Base-by-base conservation (phyloP, 1,140 invertebrate genomes). In the Oedothorax gibbosus region DNA sequence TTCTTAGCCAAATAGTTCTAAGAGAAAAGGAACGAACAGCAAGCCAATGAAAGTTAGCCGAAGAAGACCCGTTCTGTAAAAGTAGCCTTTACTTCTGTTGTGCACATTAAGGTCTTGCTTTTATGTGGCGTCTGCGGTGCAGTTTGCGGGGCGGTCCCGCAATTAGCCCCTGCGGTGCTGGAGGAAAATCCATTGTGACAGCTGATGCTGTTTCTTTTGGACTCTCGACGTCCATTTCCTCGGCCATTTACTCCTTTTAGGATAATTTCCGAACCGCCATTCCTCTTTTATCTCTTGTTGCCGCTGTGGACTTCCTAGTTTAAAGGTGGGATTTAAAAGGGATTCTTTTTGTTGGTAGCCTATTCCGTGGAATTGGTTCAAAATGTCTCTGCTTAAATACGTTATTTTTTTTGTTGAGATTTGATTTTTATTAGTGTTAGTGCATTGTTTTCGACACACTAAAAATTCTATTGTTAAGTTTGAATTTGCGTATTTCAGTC, bases 111-210 rank as follows among this genome's bases (percentile, higher is more conserved):
- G 71, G 66, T 56, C 71, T 62, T 68, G 66, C 78, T 81, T 81
- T 81, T 81, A 81, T 81, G 78, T 82, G 80, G 68, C 80, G 69
- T 82, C 69, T 73, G 80, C 73, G 80, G 80, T 82, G 66, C 78
- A 81, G 78, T 81, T 81, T 81, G 78, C 56, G 80, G 80, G 80
- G 80, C 80, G 66, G 68, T 53, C 68, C 56, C 21, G 68, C 80
- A 71, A 71, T 71, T 82, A 71, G 80, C 80, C 80, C 80, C 80
- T 82, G 77, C 77, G 69, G 78, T 81, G 78, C 78, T 81, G 71
- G 71, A 81, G 78, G 78, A 72, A 82, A 82, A 82, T 82, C 68
- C 80, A 82, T 82, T 82, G 80, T 82, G 80, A 82, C 80, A 82
- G 80, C 68, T 73, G 80, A 51, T 82, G 69, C 57, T 62, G 56